These are phyloP conservation scores for Clistopyga incitator DNA, from an alignment of 2,888 invertebrate genomes.

Conservation along the genomic window DNA sequence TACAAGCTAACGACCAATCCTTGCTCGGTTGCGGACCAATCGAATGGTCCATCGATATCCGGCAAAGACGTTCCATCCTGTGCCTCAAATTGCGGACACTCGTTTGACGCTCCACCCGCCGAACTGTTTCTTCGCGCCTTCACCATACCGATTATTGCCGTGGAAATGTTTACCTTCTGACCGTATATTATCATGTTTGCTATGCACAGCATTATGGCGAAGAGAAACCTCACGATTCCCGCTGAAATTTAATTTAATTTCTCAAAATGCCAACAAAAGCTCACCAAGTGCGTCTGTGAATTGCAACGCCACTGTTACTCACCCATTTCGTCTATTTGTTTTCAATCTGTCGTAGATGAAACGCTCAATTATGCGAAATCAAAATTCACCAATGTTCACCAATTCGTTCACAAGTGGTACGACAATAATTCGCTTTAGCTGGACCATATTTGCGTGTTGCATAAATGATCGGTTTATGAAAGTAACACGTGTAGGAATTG, in stretches of 20 bases:
- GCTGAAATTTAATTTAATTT: slow-evolving; percentile 66
- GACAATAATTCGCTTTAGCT: neutral
- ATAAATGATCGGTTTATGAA: no score
- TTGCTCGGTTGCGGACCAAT: slow-evolving; percentile 79
- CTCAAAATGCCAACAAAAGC: neutral
- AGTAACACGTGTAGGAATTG: no score
- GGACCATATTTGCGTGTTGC: neutral
- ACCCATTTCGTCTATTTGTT: slow-evolving; percentile 52
- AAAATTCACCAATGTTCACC: neutral
- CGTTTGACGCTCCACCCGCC: slow-evolving; percentile 50
- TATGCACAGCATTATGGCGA: slow-evolving; percentile 81
- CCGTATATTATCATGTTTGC: slow-evolving; percentile 83
- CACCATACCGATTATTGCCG: slow-evolving; percentile 81
- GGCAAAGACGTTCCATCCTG: neutral
- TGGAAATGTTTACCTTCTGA: slow-evolving; percentile 80
- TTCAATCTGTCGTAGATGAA: neutral
- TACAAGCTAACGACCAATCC: slow-evolving; percentile 80
- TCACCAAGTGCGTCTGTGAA: no score
- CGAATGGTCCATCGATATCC: slow-evolving; percentile 79
- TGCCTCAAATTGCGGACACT: slow-evolving; percentile 74
- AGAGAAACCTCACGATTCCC: slow-evolving; percentile 76
- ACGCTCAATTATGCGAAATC: neutral
- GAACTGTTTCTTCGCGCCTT: slow-evolving; percentile 67
- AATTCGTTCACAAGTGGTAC: neutral
- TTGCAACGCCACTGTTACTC: slow-evolving; percentile 14